phyloP scores from a whole-genome alignment of 2,113 vertebrate species.

The Cettia cetti region DNA sequence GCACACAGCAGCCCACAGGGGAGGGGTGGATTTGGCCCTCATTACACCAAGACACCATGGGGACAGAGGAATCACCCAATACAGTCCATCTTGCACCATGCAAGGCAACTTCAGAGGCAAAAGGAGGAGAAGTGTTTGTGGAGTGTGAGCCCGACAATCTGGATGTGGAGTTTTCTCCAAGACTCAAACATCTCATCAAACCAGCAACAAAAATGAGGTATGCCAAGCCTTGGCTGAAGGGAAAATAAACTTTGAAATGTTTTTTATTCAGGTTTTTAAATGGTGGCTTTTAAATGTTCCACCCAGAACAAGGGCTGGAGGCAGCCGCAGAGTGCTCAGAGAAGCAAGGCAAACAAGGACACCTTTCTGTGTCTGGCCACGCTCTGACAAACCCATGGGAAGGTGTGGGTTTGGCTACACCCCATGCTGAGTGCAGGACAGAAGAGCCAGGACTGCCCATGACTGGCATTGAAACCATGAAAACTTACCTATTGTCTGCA shows the following conservation, averaged over 20 bases:
- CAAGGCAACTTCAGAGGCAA: not conserved
- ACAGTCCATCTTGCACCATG: not conserved
- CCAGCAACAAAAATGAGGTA: not conserved
- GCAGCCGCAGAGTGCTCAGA: not conserved
- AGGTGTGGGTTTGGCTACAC: not conserved
- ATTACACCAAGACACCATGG: fast-evolving
- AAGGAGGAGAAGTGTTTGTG: not conserved
- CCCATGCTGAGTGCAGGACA: fast-evolving
- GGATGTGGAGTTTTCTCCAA: not conserved
- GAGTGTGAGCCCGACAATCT: fast-evolving
- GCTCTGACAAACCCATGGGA: not conserved
- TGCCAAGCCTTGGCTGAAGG: constrained; percentile 3
- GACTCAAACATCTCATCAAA: not conserved
- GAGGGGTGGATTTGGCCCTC: not conserved
- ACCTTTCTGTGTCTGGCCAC: not conserved
- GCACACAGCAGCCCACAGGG: not conserved
- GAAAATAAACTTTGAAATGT: not conserved
- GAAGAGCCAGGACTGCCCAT: not conserved
- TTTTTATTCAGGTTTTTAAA: not conserved
- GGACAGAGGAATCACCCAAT: not conserved
- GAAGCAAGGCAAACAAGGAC: not conserved
- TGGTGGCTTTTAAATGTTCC: not conserved
- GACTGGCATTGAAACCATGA: not conserved
- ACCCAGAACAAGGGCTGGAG: not conserved
- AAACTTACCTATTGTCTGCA: not conserved